Base-by-base conservation (phyloP, 2,888 invertebrate species). In the Epinotia brunnichana region DNA sequence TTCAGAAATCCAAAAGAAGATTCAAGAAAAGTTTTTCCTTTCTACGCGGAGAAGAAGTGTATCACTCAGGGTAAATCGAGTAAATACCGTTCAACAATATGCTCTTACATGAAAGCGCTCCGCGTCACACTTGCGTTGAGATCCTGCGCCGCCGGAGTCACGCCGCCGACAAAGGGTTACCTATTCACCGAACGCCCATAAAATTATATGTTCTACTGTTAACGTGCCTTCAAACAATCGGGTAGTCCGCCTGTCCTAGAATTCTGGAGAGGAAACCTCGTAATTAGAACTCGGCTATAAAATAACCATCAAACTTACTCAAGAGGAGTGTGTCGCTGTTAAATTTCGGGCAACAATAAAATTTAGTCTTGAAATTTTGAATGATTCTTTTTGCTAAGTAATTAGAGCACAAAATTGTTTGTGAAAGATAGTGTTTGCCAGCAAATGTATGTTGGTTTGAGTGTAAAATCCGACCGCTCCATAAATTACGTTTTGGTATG, bases 231-330 rank as follows among this genome's bases (percentile, higher is more conserved):
- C 73, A 63, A 73, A 73, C 69, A 73, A 73, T 73, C 57, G 73
- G 68, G 68, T 62, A 90, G 87, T 89, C 84, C 82, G 81, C 80
- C 80, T 83, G 85, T 85, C 87, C 89, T 90, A 90, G 87, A 87
- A 83, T 85, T 76, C 77, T 77, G 82, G 84, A 87, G 86, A 90
- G 88, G 89, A 90, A 90, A 90, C 88, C 86, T 86, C 85, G 85
- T 90, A 91, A 92, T 93, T 92, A 91, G 89, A 88, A 87, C 87
- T 84, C 82, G 86, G 89, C 84, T 83, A 87, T 93, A 92, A 92
- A 93, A 92, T 85, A 90, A 87, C 91, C 91, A 91, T 93, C 90
- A 92, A 92, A 89, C 85, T 85, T 83, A 86, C 85, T 87, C 84
- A 80, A 84, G 87, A 89, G 84, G 86, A 87, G 83, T 85, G 85